Evolutionary conservation across 2,888 invertebrate species (phyloP).

Genomic region (Apamea epomidion): DNA sequence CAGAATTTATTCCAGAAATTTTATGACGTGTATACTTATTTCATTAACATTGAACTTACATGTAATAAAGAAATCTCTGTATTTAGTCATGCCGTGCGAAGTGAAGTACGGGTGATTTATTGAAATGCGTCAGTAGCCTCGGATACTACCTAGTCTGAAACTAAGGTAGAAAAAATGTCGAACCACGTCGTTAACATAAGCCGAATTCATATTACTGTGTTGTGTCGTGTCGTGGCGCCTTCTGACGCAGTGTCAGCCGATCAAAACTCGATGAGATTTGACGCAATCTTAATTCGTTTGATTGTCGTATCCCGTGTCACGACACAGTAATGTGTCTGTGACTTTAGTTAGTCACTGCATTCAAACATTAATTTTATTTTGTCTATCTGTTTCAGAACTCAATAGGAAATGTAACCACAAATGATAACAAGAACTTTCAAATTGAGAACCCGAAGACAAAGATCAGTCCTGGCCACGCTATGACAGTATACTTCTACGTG

Average conservation of each 20-base stretch:
- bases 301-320: too few relatives aligned
- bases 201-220: too few relatives aligned
- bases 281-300: too few relatives aligned
- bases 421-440: conserved; percentile 90
- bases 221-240: too few relatives aligned
- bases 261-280: too few relatives aligned
- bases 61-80: not conserved
- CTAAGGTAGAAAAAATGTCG: not conserved
- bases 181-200: too few relatives aligned
- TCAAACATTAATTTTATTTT: not conserved
- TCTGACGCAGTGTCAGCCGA: too few relatives aligned
- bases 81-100: not conserved
- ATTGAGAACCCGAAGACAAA: conserved; percentile 90
- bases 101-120: not conserved
- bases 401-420: conserved; percentile 90
- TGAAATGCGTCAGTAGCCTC: not conserved
- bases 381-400: conserved; percentile 83
- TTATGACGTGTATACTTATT: not conserved
- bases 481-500: conserved; percentile 90
- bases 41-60: not conserved
- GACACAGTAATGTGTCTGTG: too few relatives aligned
- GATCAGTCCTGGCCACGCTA: conserved; percentile 89
- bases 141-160: not conserved
- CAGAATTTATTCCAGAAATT: not conserved
- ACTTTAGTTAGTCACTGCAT: too few relatives aligned